Conservation (phyloP, 2,888 invertebrate genomes). For the Parnassius glacialis region DNA sequence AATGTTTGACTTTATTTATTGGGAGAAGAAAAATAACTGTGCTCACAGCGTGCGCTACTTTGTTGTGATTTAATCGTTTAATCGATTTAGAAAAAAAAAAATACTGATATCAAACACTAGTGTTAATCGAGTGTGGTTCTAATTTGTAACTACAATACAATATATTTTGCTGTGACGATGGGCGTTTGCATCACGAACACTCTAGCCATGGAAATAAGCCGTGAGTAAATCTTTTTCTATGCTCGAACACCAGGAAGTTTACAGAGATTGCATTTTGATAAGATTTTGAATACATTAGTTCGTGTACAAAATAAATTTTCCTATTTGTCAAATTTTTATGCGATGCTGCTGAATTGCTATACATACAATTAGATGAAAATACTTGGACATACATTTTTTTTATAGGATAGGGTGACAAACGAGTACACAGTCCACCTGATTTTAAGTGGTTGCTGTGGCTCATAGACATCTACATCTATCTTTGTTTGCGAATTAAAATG, state of each 20-base stretch:
- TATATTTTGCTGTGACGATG: conserved; percentile 43
- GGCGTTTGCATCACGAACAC: conserved; percentile 68
- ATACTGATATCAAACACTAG: neutral
- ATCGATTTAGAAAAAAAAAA: conserved; percentile 13
- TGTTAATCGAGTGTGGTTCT: conserved; percentile 16
- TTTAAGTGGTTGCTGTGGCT: too few species aligned
- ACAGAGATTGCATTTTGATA: conserved; percentile 22
- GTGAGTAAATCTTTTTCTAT: conserved; percentile 51
- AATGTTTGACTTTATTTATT: conserved; percentile 16
- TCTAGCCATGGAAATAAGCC: conserved; percentile 71
- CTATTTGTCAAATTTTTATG: neutral
- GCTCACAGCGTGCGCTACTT: conserved; percentile 5
- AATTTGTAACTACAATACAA: conserved; percentile 8
- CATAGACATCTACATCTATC: too few species aligned
- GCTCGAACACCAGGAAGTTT: conserved; percentile 16
- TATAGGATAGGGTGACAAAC: too few species aligned
- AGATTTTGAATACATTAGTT: conserved; percentile 1
- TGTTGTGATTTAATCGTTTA: conserved; percentile 19
- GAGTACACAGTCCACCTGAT: too few species aligned
- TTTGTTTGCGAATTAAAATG: too few species aligned
- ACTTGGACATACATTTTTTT: too few species aligned
- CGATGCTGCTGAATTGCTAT: neutral
- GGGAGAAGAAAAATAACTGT: conserved; percentile 22
- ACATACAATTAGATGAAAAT: neutral
- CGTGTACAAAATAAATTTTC: neutral